These are phyloP conservation scores for Bergia puertoricense DNA, from an alignment of 92 coral and sea anemone species.

Conservation along the genomic window DNA sequence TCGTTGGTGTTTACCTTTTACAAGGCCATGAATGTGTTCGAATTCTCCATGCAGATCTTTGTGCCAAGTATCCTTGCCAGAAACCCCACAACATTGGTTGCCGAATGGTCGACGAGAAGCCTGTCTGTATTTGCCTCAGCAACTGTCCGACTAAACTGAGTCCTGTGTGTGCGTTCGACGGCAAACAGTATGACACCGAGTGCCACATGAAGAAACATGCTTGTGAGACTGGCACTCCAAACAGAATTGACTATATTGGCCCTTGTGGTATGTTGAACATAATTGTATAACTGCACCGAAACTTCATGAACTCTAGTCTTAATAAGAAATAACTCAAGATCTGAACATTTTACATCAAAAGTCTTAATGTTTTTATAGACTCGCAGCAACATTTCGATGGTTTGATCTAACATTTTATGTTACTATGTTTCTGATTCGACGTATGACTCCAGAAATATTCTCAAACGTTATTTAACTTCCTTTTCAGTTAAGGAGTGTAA, in stretches of 20 bases:
- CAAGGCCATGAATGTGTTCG: not conserved
- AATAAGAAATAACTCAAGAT: no score
- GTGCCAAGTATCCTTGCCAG: constrained; percentile 55
- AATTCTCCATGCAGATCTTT: constrained; percentile 55
- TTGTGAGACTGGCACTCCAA: constrained; percentile 36
- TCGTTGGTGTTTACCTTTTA: not conserved
- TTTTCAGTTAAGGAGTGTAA: constrained; percentile 4
- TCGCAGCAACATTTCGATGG: no score
- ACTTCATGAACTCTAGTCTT: not conserved
- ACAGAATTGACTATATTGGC: constrained; percentile 38
- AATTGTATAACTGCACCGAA: not conserved
- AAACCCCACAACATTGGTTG: constrained; percentile 63
- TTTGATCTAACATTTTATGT: no score
- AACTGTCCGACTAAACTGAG: constrained; percentile 33
- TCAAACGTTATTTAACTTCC: not conserved
- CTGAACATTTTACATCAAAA: no score
- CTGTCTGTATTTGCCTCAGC: constrained; percentile 62
- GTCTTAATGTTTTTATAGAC: no score
- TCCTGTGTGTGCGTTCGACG: constrained; percentile 75
- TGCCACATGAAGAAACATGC: constrained; percentile 60
- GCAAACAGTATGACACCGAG: constrained; percentile 50
- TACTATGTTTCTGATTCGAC: no score
- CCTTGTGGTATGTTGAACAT: constrained; percentile 60
- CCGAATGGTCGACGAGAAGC: constrained; percentile 41
- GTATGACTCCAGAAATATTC: not conserved